Percentiles rank a stretch among this genome's conserved stretches.
phyloP scores from a whole-genome alignment of 1,140 invertebrate species.

The Drosophila fuyamai region DNA sequence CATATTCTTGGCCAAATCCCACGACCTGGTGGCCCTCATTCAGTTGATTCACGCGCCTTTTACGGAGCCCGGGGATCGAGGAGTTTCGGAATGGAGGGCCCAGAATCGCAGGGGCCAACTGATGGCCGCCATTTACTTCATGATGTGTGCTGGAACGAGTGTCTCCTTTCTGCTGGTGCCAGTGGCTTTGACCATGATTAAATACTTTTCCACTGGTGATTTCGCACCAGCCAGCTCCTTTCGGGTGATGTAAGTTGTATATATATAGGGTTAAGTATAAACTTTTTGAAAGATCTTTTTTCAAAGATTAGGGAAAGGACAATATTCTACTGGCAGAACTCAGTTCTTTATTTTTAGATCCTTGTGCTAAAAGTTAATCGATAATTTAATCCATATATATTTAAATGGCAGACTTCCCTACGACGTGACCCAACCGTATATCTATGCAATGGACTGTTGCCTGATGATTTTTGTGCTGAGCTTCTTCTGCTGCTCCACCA shows the following conservation, averaged over 20 bases:
- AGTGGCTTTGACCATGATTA: slow-evolving; percentile 35
- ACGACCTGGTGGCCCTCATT: slow-evolving; percentile 34
- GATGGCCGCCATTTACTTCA: slow-evolving; percentile 44
- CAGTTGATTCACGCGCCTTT: slow-evolving; percentile 24
- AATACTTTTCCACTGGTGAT: slow-evolving; percentile 19
- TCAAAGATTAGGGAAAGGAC: too few species aligned
- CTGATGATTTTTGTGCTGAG: slow-evolving; percentile 56
- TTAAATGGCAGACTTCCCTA: slow-evolving; percentile 39
- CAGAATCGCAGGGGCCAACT: slow-evolving; percentile 46
- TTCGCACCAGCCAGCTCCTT: slow-evolving; percentile 56
- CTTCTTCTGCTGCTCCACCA: slow-evolving; percentile 69
- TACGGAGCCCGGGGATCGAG: not conserved
- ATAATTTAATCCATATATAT: too few species aligned
- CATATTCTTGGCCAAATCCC: slow-evolving; percentile 50
- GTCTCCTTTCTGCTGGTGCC: slow-evolving; percentile 57
- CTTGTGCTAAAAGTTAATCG: too few species aligned
- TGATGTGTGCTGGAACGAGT: slow-evolving; percentile 63
- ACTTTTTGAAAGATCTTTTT: not conserved
- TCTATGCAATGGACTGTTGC: slow-evolving; percentile 51
- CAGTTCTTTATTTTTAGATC: too few species aligned
- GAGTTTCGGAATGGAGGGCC: not conserved
- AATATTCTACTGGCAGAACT: too few species aligned
- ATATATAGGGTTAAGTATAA: not conserved
- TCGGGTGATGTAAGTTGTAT: slow-evolving; percentile 45
- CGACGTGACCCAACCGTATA: slow-evolving; percentile 43